Evolutionary conservation across 2,888 invertebrate genomes (phyloP), one percentile per base, ranked within the genome.

Genomic region (Minunthozetes semirufus): DNA sequence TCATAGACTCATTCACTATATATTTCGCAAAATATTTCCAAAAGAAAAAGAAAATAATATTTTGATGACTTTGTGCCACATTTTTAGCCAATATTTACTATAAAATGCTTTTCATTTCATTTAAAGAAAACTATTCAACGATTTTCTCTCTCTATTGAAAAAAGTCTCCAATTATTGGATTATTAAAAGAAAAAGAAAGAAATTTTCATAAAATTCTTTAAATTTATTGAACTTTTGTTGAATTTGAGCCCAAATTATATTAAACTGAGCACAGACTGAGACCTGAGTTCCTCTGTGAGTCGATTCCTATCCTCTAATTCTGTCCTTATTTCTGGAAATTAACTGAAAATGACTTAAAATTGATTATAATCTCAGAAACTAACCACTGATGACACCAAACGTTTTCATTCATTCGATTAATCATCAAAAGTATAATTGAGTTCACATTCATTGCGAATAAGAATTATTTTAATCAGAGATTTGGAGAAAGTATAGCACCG

Each of bases 11-110:
- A 42, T 42, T 42, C 11, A 42, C 42, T 42, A 13, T 9, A 42
- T 42, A 42, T 42, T 42, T 13, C 50, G 19, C 19, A 50, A 50
- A 50, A 50, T 17, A 17, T 50, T 5, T 50, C 19, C 50, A 19
- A 50, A 50, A n/a, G n/a, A 48, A 48, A 13, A 17, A 15, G n/a
- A n/a, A 48, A 8, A 3, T 3, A 56, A 56, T 25, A 56, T 25
- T 56, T 56, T 56, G 8, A 19, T 56, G 56, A 56, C n/a, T 56
- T 56, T 56, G 56, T 56, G 56, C 25, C 56, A 56, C 25, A 22
- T 25, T 56, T 48, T 56, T 56, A 56, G 56, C 25, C 11, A 56
- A 56, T 25, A 50, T 50, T 25, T 56, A 22, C 25, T 19, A 6
- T 42, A 3, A 48, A 56, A 56, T 50, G 50, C n/a, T 50, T 50